phyloP scores from a whole-genome alignment of 1,140 invertebrate species.

The Conopomorpha cramerella region DNA sequence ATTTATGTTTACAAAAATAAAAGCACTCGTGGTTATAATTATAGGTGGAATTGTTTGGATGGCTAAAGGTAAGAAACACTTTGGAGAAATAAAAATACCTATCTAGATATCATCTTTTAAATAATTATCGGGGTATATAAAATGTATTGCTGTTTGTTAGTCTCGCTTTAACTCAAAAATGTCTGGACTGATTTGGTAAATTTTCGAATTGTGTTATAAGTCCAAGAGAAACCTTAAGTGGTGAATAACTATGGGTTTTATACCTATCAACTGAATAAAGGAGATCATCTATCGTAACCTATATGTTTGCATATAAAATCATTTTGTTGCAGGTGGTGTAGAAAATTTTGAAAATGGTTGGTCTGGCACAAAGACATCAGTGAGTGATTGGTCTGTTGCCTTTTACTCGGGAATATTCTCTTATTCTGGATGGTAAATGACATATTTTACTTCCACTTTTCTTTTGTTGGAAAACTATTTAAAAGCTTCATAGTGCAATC shows the following conservation, averaged over 20 bases:
- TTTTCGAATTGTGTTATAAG: too few species aligned
- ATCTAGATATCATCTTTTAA: too few species aligned
- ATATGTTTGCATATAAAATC: slow-evolving; percentile 6
- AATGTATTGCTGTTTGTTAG: too few species aligned
- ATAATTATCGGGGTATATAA: too few species aligned
- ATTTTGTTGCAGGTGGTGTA: slow-evolving; percentile 52
- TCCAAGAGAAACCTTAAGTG: too few species aligned
- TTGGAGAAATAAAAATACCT: too few species aligned
- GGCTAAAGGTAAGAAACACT: slow-evolving; percentile 61
- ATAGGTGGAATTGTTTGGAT: slow-evolving; percentile 79
- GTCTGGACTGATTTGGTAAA: too few species aligned
- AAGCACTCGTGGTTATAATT: slow-evolving; percentile 82
- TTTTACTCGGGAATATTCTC: slow-evolving; percentile 97
- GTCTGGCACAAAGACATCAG: slow-evolving; percentile 75
- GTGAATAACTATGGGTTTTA: too few species aligned
- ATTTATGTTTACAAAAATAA: slow-evolving; percentile 89
- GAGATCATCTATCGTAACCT: not conserved
- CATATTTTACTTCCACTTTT: slow-evolving; percentile 3
- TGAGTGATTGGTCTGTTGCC: slow-evolving; percentile 85
- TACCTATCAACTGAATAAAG: too few species aligned
- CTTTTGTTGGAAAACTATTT: too few species aligned
- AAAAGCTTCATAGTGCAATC: too few species aligned
- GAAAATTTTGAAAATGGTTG: slow-evolving; percentile 82
- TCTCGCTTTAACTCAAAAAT: too few species aligned
- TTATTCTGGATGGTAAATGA: slow-evolving; percentile 88